Base-by-base conservation (phyloP, 1,140 invertebrate species). In the Augochlora pura region DNA sequence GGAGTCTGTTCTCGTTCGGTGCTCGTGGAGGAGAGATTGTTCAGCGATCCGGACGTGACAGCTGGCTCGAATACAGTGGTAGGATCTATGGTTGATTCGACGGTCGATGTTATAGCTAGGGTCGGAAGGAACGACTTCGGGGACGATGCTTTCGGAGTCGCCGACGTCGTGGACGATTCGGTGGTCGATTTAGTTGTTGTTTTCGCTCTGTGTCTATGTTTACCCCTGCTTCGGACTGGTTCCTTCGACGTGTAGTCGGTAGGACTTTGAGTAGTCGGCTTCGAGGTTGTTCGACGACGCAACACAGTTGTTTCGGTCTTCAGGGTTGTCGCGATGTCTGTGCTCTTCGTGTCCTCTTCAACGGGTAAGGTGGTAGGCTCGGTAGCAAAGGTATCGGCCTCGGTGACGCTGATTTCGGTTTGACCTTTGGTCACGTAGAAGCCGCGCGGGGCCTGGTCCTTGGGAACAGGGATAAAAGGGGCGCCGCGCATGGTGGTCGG, bases 371-470 rank as follows among this genome's bases (percentile, higher is more conserved):
- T 16, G 2, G 42, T 62, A 3, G 39, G 6, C 1, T 23, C 66
- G 9, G 39, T 46, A 8, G n/a, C 52, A 6, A 57, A 38, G 23
- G 32, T n/a, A 1, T 42, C 52, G 10, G 8, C 23, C 27, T 39
- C 42, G 10, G 27, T 10, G 38, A 18, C 39, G 5, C 9, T 18
- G 2, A 7, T 8, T 57, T 73, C 65, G 0, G 54, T 23, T 1
- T 85, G 66, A 59, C 64, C 80, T 76, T 59, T 91, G 10, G 90
- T 91, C 0, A 91, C 71, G 42, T 88, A 91, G 80, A 92, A 91
- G 0, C 91, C 90, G 38, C 80, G 84, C 2, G 62, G 65, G 9
- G 67, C 10, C 23, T 71, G n/a, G 0, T 66, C 83, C 0, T 72
- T 23, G 12, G 64, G 57, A 79, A 42, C 32, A 42, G 27, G 2